These are phyloP conservation scores for Drosophila pullipes DNA, from an alignment of 2,888 invertebrate genomes.

Conservation along the genomic window DNA sequence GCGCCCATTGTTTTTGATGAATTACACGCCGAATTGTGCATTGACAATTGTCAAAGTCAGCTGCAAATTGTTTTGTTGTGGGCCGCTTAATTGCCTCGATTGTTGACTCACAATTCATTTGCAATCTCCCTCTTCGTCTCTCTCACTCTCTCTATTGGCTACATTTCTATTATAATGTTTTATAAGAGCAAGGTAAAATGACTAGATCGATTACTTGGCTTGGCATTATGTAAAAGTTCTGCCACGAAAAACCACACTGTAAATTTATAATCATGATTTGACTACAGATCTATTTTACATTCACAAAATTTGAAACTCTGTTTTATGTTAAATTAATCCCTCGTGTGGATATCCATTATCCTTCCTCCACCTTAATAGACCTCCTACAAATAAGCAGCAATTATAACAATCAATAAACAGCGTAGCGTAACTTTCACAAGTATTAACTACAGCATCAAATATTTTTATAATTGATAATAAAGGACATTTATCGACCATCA, in stretches of 20 bases:
- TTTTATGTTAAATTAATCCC: background rate
- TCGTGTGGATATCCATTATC: background rate
- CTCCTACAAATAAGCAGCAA: background rate
- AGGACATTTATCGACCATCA: background rate
- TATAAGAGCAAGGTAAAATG: background rate
- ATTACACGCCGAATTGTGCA: conserved; percentile 64
- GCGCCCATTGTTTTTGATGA: conserved; percentile 61
- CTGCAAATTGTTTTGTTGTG: conserved; percentile 67
- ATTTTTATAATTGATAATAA: background rate
- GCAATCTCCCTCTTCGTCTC: background rate
- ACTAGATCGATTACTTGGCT: too few species aligned
- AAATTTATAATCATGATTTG: background rate
- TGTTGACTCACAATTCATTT: conserved; percentile 50
- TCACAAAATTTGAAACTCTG: background rate
- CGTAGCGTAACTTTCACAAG: background rate
- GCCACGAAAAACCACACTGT: background rate
- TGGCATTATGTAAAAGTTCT: background rate
- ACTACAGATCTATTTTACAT: background rate
- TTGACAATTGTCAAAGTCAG: conserved; percentile 65
- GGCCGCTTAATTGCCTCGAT: conserved; percentile 51
- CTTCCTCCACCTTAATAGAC: too few species aligned
- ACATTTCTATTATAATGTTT: background rate
- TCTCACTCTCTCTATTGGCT: background rate
- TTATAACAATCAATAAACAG: background rate
- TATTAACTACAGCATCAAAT: background rate